Conservation (phyloP, 2,113 vertebrate genomes). For the Hyaena hyaena region DNA sequence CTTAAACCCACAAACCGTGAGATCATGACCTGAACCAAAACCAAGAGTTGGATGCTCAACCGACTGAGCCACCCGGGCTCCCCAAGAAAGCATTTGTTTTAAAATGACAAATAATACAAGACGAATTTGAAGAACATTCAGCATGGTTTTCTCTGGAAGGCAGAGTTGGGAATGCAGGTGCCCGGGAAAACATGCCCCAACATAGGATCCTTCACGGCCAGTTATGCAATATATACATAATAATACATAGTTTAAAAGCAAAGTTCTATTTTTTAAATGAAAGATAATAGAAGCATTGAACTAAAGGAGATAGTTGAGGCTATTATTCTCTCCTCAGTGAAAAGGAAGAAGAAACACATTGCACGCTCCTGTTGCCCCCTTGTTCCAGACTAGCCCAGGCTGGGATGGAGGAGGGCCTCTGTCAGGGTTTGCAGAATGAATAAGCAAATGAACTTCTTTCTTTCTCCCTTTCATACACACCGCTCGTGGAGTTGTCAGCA, state of each 20-base stretch:
- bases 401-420: not conserved
- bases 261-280: not conserved
- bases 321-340: not conserved
- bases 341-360: slow-evolving; percentile 13
- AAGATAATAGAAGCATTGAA: not conserved
- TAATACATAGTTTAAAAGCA: not conserved
- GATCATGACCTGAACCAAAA: no score
- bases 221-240: no score
- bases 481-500: not conserved
- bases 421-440: not conserved
- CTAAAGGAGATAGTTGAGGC: not conserved
- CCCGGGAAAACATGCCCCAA: not conserved
- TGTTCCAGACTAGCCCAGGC: not conserved
- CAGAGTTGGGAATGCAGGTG: not conserved
- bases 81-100: slow-evolving; percentile 50
- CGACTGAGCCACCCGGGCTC: no score
- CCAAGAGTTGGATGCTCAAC: no score
- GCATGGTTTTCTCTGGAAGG: not conserved
- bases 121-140: slow-evolving; percentile 49
- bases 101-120: slow-evolving; percentile 11
- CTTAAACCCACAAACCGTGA: no score
- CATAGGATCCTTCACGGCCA: not conserved
- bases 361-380: not conserved
- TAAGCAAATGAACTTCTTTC: not conserved
- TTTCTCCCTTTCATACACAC: not conserved